These are phyloP conservation scores for Drosophila subobscura DNA, from an alignment of 1,140 invertebrate genomes.

Conservation along the genomic window DNA sequence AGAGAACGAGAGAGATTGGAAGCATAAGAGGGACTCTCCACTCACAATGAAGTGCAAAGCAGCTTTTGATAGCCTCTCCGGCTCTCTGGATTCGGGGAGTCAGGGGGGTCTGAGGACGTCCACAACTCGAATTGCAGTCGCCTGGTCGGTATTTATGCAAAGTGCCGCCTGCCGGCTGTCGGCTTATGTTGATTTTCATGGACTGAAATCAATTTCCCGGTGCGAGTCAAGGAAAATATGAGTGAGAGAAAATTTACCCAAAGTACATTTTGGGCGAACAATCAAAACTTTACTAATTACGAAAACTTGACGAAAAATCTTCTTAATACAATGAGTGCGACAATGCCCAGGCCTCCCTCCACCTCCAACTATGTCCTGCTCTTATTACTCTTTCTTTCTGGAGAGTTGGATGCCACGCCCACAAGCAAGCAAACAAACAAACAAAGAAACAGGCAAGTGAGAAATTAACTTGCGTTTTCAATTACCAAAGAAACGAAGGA, in stretches of 20 bases:
- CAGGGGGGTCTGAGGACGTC: not conserved
- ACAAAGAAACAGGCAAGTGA: conserved; percentile 60
- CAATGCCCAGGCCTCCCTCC: conserved; percentile 19
- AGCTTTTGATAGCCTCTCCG: conserved; percentile 57
- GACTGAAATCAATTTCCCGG: conserved; percentile 65
- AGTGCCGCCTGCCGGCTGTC: conserved; percentile 62
- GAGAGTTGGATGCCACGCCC: conserved; percentile 7
- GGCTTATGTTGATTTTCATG: conserved; percentile 71
- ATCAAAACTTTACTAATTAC: conserved; percentile 82
- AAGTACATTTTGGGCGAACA: conserved; percentile 62
- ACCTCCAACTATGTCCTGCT: too few species aligned
- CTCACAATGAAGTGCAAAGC: conserved; percentile 71
- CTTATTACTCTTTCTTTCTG: too few species aligned
- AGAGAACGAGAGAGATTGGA: too few species aligned
- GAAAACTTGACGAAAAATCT: conserved; percentile 79
- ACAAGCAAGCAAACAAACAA: conserved; percentile 7
- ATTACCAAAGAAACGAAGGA: conserved; percentile 61
- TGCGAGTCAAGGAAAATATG: conserved; percentile 31
- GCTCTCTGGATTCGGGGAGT: conserved; percentile 23
- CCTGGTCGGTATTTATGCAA: conserved; percentile 60
- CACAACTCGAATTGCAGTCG: conserved; percentile 1
- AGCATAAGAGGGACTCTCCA: conserved; percentile 2
- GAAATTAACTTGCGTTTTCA: conserved; percentile 82
- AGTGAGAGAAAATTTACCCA: conserved; percentile 34
- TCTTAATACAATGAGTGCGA: conserved; percentile 77